phyloP scores from a whole-genome alignment of 2,113 vertebrate species.

The Eulacestoma nigropectus region DNA sequence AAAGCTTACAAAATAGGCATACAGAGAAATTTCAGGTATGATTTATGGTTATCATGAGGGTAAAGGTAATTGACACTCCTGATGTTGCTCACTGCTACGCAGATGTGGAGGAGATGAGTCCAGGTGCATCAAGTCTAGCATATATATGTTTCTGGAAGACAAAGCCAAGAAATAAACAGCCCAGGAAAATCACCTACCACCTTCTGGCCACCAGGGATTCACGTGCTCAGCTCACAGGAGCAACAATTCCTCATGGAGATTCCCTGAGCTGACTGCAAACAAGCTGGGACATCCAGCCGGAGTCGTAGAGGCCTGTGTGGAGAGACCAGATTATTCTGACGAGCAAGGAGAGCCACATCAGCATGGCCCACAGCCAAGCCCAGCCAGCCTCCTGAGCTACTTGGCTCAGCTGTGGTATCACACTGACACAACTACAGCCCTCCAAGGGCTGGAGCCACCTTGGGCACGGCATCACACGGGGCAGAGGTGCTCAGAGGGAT shows the following conservation, averaged over 20 bases:
- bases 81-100: not conserved
- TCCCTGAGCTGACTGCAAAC: not conserved
- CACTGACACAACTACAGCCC: not conserved
- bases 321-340: not conserved
- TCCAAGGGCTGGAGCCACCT: not conserved
- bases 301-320: accelerated
- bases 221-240: not conserved
- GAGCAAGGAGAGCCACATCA: not conserved
- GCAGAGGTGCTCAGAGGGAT: not conserved
- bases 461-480: not conserved
- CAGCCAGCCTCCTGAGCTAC: not conserved
- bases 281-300: not conserved
- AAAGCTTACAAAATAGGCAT: not conserved
- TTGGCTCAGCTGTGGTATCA: not conserved
- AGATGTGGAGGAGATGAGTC: accelerated
- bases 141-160: not conserved
- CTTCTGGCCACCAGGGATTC: not conserved
- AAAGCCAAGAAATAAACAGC: not conserved
- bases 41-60: not conserved
- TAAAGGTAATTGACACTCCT: not conserved
- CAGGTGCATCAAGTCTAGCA: not conserved
- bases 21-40: not conserved
- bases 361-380: not conserved
- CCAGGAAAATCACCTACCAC: not conserved
- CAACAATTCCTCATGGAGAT: not conserved